Evolutionary conservation across 2,888 invertebrate species (phyloP).

Genomic region (Dasypogon diadema): DNA sequence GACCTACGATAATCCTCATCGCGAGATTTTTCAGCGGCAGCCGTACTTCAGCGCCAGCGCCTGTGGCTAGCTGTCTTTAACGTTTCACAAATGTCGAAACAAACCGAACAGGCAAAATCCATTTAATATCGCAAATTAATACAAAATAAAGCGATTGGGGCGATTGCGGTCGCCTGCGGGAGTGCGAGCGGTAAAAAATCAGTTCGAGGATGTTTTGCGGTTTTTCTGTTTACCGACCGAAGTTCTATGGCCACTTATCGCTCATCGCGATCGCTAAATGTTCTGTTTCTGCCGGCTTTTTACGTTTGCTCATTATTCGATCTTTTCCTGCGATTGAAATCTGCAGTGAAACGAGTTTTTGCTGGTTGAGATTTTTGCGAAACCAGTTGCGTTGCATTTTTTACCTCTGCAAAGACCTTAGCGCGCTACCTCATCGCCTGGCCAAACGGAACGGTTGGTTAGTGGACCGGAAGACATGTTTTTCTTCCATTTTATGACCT

Average conservation of each 20-base stretch:
- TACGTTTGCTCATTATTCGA: conserved; percentile 34
- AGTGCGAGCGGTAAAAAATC: conserved; percentile 1
- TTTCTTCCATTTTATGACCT: conserved; percentile 41
- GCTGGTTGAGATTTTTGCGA: conserved; percentile 22
- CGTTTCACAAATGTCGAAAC: conserved; percentile 17
- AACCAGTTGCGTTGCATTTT: conserved; percentile 49
- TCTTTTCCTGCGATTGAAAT: conserved; percentile 45
- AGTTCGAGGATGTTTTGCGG: conserved; percentile 35
- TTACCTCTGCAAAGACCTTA: background rate
- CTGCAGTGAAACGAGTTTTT: conserved; percentile 35
- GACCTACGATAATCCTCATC: conserved; percentile 35
- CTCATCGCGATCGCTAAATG: conserved; percentile 14
- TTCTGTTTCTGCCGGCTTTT: conserved; percentile 45
- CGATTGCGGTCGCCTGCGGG: background rate
- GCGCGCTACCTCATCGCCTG: conserved; percentile 20
- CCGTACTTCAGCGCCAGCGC: too few relatives aligned
- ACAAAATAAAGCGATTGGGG: background rate
- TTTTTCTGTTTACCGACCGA: conserved; percentile 37
- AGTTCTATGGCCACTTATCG: conserved; percentile 17
- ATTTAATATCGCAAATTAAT: conserved; percentile 37
- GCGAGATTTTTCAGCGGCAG: background rate
- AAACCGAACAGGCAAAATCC: conserved; percentile 9
- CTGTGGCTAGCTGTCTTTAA: background rate
- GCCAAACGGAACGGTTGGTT: conserved; percentile 39
- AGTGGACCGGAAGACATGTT: conserved; percentile 48